Conservation (phyloP, 1,140 invertebrate species). For the Holotrichia oblita region DNA sequence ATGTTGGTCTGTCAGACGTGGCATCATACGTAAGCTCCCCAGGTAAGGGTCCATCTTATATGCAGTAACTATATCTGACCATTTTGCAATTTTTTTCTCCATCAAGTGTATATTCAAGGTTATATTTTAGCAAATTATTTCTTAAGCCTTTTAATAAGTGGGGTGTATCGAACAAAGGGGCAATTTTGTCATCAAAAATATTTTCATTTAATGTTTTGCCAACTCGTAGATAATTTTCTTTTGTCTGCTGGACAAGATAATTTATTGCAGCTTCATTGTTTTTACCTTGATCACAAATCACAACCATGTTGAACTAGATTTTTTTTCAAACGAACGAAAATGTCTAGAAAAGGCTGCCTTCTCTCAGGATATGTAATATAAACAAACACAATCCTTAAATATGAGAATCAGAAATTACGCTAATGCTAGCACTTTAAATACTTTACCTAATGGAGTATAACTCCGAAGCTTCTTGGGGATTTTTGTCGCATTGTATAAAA, state of each 20-base stretch:
- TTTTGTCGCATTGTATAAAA: too few relatives aligned
- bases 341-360: too few relatives aligned
- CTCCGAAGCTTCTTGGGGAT: too few relatives aligned
- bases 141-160: constrained; percentile 40
- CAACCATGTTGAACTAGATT: too few relatives aligned
- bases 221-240: not conserved
- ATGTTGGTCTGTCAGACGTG: constrained; percentile 53
- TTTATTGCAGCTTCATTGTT: not conserved
- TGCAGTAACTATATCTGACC: not conserved
- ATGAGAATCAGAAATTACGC: too few relatives aligned
- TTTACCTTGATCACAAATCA: too few relatives aligned
- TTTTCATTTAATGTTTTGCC: constrained; percentile 3
- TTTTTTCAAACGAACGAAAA: too few relatives aligned
- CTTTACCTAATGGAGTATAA: too few relatives aligned
- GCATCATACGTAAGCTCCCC: constrained; percentile 28
- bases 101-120: constrained; percentile 38
- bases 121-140: constrained; percentile 45
- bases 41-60: constrained; percentile 10
- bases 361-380: too few relatives aligned
- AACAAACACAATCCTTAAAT: too few relatives aligned
- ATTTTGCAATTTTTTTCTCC: not conserved
- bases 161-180: constrained; percentile 32
- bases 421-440: too few relatives aligned
- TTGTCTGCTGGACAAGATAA: not conserved
- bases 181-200: not conserved